Evolutionary conservation across 2,113 vertebrate species (phyloP).

Genomic region (Eulemur rufifrons): DNA sequence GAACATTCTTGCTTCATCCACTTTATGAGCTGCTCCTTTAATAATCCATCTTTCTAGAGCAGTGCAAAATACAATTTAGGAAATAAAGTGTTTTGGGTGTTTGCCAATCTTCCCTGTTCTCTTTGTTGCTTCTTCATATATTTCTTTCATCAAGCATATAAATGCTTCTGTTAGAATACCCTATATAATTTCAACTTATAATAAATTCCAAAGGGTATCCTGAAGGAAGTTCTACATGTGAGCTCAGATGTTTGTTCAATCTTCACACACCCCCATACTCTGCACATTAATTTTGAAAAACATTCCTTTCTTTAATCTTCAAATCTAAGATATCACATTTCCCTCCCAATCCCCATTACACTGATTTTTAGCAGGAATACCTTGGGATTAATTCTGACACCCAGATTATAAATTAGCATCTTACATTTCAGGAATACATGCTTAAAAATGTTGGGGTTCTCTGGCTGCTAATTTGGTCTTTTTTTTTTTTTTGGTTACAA

Average conservation of each 20-base stretch:
- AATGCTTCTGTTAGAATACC: background rate
- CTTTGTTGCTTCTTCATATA: background rate
- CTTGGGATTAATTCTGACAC: conserved; percentile 33
- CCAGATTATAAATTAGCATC: conserved; percentile 8
- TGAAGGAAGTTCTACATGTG: background rate
- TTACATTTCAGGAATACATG: conserved; percentile 7
- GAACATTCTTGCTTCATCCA: background rate
- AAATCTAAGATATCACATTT: background rate
- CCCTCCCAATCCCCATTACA: background rate
- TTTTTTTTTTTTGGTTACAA: background rate
- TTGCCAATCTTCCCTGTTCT: background rate
- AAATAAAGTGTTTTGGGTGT: background rate
- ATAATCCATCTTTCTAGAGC: background rate
- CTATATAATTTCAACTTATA: background rate
- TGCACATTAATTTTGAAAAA: background rate
- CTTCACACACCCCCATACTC: background rate
- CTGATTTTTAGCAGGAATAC: background rate
- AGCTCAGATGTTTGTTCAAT: background rate
- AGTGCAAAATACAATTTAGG: background rate
- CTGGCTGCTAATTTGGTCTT: background rate
- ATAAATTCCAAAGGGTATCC: background rate
- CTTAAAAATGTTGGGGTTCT: background rate
- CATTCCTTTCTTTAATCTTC: conserved; percentile 4
- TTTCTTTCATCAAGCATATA: background rate
- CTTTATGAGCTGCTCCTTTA: background rate